Conservation (phyloP, 1,140 invertebrate genomes). For the Mylabris phalerata region DNA sequence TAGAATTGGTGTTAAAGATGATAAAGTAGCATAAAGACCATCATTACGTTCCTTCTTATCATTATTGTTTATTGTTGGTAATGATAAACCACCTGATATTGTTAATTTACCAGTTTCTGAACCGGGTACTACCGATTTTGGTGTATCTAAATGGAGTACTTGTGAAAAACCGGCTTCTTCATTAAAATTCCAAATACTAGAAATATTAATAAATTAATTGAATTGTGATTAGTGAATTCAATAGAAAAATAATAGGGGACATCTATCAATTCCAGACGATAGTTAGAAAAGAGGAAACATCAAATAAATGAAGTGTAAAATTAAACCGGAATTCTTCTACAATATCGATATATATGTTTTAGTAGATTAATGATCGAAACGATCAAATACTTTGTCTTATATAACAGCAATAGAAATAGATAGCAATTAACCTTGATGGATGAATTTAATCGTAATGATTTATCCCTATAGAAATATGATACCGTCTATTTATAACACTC, state of each 20-base stretch:
- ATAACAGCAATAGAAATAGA: slow-evolving; percentile 1
- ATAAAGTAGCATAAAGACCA: slow-evolving; percentile 38
- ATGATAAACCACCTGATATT: slow-evolving; percentile 52
- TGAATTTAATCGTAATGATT: slow-evolving; percentile 10
- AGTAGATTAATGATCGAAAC: slow-evolving; percentile 12
- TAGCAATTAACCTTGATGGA: slow-evolving; percentile 9
- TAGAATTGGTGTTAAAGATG: slow-evolving; percentile 42
- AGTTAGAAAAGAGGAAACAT: not conserved
- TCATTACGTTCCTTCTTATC: slow-evolving; percentile 9
- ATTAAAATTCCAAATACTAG: slow-evolving; percentile 60
- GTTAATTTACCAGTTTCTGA: slow-evolving; percentile 52
- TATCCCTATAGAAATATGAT: slow-evolving; percentile 10
- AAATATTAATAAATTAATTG: slow-evolving; percentile 15
- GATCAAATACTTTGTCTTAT: not conserved
- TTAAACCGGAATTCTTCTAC: slow-evolving; percentile 4
- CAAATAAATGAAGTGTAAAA: slow-evolving; percentile 8
- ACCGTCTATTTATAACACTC: slow-evolving; percentile 7
- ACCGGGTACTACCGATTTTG: slow-evolving; percentile 53
- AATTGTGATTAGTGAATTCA: slow-evolving; percentile 3
- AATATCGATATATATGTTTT: not conserved
- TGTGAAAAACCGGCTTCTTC: slow-evolving; percentile 61
- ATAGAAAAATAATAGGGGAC: not conserved
- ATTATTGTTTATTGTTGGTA: slow-evolving; percentile 42
- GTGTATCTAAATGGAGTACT: slow-evolving; percentile 55
- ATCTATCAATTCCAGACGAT: slow-evolving; percentile 3